phyloP scores from a whole-genome alignment of 2,113 vertebrate genomes.

The Arizona elegans region DNA sequence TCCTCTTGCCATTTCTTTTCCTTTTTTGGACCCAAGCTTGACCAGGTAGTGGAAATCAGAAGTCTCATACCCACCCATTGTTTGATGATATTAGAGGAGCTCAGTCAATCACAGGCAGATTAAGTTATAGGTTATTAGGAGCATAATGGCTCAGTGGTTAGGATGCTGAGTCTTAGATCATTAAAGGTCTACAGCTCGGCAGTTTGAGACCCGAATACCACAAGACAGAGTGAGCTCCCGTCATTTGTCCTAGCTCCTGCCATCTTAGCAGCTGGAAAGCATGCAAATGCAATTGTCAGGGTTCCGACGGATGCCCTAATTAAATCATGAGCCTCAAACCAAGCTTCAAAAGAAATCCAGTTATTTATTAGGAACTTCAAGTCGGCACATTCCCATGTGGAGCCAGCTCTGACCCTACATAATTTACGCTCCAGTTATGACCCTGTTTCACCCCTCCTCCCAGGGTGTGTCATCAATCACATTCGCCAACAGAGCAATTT shows the following conservation, averaged over 20 bases:
- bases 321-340: too few relatives aligned
- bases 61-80: neutral
- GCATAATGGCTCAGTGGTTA: neutral
- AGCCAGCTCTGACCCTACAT: too few relatives aligned
- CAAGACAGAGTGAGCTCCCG: neutral
- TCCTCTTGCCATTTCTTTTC: neutral
- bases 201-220: neutral
- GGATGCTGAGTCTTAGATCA: neutral
- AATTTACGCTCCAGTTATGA: too few relatives aligned
- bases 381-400: too few relatives aligned
- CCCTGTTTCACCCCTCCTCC: too few relatives aligned
- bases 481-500: too few relatives aligned
- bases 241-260: neutral
- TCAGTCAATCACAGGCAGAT: neutral
- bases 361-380: too few relatives aligned
- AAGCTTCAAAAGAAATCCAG: too few relatives aligned
- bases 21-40: neutral
- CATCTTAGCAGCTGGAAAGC: neutral
- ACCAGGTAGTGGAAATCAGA: neutral
- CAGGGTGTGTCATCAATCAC: too few relatives aligned
- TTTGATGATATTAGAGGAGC: neutral
- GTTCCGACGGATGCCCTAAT: too few relatives aligned
- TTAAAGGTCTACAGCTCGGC: neutral
- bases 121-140: neutral
- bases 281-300: neutral